Base-by-base conservation (phyloP, 2,888 invertebrate species). In the Argynnis bischoffii region DNA sequence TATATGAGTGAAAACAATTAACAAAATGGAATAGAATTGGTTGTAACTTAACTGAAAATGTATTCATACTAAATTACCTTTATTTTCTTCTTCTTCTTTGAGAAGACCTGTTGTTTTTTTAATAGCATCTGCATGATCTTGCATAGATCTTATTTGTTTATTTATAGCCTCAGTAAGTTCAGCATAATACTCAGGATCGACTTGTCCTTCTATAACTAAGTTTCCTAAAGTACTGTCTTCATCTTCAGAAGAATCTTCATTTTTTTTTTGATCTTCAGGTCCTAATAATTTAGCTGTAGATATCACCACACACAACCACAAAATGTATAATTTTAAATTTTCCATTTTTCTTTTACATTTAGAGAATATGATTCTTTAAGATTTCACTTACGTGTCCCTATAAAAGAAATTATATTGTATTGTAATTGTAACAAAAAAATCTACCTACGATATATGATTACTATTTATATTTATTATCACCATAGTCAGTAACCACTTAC, bases 351-450 rank as follows among this genome's bases (percentile, higher is more conserved):
- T 54, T 68, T 74, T 73, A 74, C 75, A 66, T 68, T 16, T 65
- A 75, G 67, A 18, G 41, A 16, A 35, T 76, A 71, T 70, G 78
- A 80, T 79, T 71, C 75, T 75, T 72, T 77, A 75, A 76, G 76
- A 87, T 82, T 87, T 74, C 77, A 88, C 83, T 88, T 89, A 90
- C 89, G 90, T 90, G 90, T 90, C 87, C 86, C 72, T 80, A 79
- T 70, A 60, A 68, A 69, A 66, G 57, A 63, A 57, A 68, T 74
- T 41, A 41, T 41, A 41, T 41, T 41, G 11, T 41, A 11, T 41
- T 41, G 11, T 41, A 41, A 41, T 8, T 41, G 35, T 41, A 41
- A 41, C 35, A 41, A 41, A 2, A 41, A 41, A 41, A 11, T 2
- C 35, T 41, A 41, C 11, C 2, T 11, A 41, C 35, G 11, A 2